Evolutionary conservation across 2,113 vertebrate species (phyloP).

Genomic region (Callocephalon fimbriatum): DNA sequence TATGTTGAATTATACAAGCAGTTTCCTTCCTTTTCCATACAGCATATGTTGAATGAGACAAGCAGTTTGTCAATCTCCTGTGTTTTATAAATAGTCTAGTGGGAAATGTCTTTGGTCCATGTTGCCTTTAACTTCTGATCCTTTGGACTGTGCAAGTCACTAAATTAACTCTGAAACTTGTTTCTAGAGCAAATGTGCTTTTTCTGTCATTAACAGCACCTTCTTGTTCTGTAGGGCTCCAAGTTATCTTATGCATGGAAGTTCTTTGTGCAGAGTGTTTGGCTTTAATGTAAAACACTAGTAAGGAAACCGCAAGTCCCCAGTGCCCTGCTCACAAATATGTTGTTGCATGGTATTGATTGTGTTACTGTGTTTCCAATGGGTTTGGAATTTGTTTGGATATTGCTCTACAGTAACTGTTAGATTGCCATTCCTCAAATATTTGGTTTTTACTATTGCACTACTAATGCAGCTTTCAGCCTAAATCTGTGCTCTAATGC

Average conservation of each 20-base stretch:
- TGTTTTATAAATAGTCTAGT: not conserved
- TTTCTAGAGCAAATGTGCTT: not conserved
- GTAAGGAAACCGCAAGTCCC: not conserved
- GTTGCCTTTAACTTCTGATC: not conserved
- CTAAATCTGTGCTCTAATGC: constrained; percentile 40
- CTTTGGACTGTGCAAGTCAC: not conserved
- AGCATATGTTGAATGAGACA: not conserved
- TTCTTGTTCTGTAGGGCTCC: not conserved
- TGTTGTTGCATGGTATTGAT: not conserved
- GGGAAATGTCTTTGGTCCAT: not conserved
- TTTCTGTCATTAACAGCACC: not conserved
- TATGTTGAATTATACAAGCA: not conserved
- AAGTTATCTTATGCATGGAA: not conserved
- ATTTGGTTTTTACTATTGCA: not conserved
- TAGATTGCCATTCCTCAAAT: not conserved
- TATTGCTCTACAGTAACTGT: not conserved
- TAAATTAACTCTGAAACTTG: not conserved
- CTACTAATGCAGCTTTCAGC: constrained; percentile 23
- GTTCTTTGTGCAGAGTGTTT: not conserved
- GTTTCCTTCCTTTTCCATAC: not conserved
- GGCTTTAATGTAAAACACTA: not conserved
- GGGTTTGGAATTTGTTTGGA: not conserved
- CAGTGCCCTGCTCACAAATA: not conserved
- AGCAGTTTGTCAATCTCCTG: not conserved
- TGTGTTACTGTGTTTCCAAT: not conserved